Evolutionary conservation across 30 jellyfish, hydroid and myxozoan species (phyloP), one percentile per base, ranked within the genome.

Genomic region (Aurelia sp.): DNA sequence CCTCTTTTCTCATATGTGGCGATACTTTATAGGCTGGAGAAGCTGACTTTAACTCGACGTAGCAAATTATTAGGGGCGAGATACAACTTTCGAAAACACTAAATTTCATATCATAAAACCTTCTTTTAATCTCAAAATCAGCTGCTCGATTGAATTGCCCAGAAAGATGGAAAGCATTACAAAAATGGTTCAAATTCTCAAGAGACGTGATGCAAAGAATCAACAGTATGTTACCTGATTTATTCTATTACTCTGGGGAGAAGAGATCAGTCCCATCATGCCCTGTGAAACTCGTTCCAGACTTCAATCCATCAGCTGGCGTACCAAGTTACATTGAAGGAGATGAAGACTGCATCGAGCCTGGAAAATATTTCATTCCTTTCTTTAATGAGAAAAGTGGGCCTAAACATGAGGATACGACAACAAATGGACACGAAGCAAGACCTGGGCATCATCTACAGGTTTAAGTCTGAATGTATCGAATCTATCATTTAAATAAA

Each of bases 401-500:
- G 9, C 97, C 97, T 8, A 65, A 67, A 58, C 80, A 76, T 40
- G 96, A 91, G 63, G 97, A 91, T 63, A 64, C 80, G 60, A 91
- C 91, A 8, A 91, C 97, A 18, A 84, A 84, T 75, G 91, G 92
- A 12, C 98, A 92, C 57, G 98, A 92, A 68, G 97, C 98, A 33
- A 85, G 92, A 52, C 98, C 98, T 5, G 98, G 98, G 13, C 98
- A 92, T 55, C 98, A 92, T 60, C 65, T 84, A 17, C 98, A 92
- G 96, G 97, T 91, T 81, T 13, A 44, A 44, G 9, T 8, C 13
- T 44, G 55, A 44, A 44, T 44, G 3, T 8, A 44, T 3, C 13
- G 55, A 38, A 38, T 38, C 9, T 38, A 7, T 38, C 50, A 1
- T 38, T 38, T 38, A 1, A 38, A 38, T 38, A 38, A 5, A 1